Percentiles rank a stretch among this genome's conserved stretches.
Evolutionary conservation across 2,797 vertebrate species (phyloP).

Genomic region (Clarias laeviceps): DNA sequence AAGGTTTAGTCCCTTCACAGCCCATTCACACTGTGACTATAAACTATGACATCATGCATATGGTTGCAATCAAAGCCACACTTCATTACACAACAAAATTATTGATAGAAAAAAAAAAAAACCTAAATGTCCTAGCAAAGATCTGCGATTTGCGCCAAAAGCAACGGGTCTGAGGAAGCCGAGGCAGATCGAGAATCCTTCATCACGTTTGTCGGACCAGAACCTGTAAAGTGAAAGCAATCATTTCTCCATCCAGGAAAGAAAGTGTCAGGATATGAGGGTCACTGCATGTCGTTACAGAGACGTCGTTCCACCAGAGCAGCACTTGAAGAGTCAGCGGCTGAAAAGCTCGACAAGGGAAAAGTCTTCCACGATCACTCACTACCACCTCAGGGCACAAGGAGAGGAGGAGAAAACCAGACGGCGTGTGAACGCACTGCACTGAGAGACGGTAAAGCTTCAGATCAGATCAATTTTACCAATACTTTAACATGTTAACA

Average conservation of each 20-base stretch:
- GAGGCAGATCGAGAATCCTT: constrained; percentile 9
- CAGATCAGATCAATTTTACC: too few relatives aligned
- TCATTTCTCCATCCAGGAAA: constrained; percentile 50
- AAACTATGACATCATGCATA: constrained; percentile 12
- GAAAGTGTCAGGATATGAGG: constrained; percentile 55
- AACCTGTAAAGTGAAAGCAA: constrained; percentile 49
- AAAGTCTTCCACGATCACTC: constrained; percentile 35
- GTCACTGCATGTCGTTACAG: constrained; percentile 52
- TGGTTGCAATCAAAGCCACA: constrained; percentile 18
- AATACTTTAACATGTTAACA: too few relatives aligned
- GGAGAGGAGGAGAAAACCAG: background rate
- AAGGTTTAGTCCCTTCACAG: background rate
- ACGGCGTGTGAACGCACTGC: background rate
- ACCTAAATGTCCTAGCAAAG: background rate
- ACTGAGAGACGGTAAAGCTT: too few relatives aligned
- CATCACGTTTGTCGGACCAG: constrained; percentile 39
- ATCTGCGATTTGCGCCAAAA: background rate
- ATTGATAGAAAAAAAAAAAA: background rate
- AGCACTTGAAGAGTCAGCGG: constrained; percentile 65
- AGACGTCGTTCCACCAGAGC: constrained; percentile 60
- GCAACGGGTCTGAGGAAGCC: background rate
- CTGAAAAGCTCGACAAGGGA: constrained; percentile 55
- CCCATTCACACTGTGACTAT: background rate
- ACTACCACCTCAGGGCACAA: background rate
- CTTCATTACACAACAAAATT: background rate